A percentile compares a stretch with the other conserved stretches of the same genome.
Evolutionary conservation across 2,113 vertebrate genomes (phyloP).

Genomic region (Siniperca chuatsi): DNA sequence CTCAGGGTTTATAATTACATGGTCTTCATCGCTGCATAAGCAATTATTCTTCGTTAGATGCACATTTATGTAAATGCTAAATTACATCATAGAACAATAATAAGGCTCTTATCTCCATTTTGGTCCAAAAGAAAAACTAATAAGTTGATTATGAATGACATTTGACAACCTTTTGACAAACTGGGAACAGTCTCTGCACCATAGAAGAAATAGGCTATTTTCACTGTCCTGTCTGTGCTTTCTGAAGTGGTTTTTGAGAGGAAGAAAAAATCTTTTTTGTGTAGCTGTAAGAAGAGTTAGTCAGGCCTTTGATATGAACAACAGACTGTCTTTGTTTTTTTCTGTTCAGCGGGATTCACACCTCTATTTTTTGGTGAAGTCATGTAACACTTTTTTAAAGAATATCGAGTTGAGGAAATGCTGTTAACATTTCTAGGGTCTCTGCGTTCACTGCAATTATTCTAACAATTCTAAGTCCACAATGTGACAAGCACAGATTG

Average conservation of each 20-base stretch:
- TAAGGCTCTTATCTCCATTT: background rate
- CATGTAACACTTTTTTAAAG: constrained; percentile 41
- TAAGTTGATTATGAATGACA: background rate
- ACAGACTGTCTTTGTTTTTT: constrained; percentile 43
- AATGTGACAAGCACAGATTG: constrained; percentile 34
- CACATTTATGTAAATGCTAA: background rate
- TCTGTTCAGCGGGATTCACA: constrained; percentile 20
- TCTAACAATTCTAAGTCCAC: constrained; percentile 1
- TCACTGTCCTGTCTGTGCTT: background rate
- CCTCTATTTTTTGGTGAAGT: constrained; percentile 50
- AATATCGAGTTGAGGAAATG: constrained; percentile 46
- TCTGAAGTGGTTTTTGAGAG: background rate
- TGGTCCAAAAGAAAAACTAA: background rate
- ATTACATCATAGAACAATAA: background rate
- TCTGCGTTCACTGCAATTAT: constrained; percentile 22
- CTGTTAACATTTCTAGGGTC: constrained; percentile 18
- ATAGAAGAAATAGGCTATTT: background rate
- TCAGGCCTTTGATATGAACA: constrained; percentile 42
- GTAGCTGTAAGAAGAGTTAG: constrained; percentile 18
- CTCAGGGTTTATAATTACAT: constrained; percentile 37
- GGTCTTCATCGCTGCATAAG: background rate
- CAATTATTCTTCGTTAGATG: background rate
- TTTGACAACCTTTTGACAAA: constrained; percentile 3
- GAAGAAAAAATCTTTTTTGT: constrained; percentile 24
- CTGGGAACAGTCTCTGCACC: background rate